Evolutionary conservation across 2,113 vertebrate species (phyloP), one percentile per base, ranked within the genome.

Genomic region (Ailurus styani): DNA sequence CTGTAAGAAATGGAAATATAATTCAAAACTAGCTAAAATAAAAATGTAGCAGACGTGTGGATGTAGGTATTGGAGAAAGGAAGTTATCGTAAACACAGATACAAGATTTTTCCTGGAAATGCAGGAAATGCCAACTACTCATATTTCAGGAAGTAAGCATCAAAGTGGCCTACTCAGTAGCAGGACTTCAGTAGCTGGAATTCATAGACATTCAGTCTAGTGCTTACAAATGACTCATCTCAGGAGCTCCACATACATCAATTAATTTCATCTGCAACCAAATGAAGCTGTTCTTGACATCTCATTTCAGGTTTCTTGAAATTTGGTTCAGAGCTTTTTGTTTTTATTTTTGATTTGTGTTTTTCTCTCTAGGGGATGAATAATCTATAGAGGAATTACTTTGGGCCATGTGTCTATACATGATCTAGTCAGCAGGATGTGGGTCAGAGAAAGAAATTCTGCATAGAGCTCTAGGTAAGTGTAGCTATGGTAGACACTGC

Each of bases 1-100:
- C 72, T 93, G 29, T 7, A 66, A 29, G 34, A 96, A 95, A 86
- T 91, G 77, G 20, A 98, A 87, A 79, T 10, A 52, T 2, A 96
- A 54, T 90, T 83, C 29, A 97, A 57, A 96, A 93, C 12, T 50
- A 93, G 13, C 8, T 91, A 29, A 47, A 70, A 64, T 34, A 62
- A 66, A 90, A 81, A 86, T 78, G 13, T 21, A 47, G 18, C 86
- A 57, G 5, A 85, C 68, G 27, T 75, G 6, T 86, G 62, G 34
- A 82, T 42, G 18, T 47, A 62, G 25, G 20, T 66, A 21, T 40
- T 29, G 21, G 55, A 90, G 37, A 27, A 87, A 96, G 3, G 6
- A 83, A 10, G 17, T 45, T 87, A 89, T 9, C 78, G 0, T 7
- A 40, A 55, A 31, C 34, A 77, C 3, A 93, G 31, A 73, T 50